Conservation (phyloP, 2,888 invertebrate species). For the Macrostomum cliftonense region DNA sequence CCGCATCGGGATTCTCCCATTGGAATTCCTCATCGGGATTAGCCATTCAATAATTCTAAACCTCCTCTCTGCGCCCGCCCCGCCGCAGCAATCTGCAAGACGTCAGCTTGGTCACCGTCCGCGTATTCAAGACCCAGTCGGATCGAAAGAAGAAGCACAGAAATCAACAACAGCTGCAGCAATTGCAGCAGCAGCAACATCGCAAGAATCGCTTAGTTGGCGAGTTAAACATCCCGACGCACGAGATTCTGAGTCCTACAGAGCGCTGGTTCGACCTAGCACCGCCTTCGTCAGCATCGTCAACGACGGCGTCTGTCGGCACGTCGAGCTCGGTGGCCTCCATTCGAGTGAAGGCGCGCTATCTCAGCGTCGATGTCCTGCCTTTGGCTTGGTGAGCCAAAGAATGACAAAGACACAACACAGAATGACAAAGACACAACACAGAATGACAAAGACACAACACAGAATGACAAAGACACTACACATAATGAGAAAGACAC, state of each 20-base stretch:
- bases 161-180: constrained; percentile 37
- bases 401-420: too few species aligned
- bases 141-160: constrained; percentile 73
- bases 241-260: neutral
- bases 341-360: constrained; percentile 64
- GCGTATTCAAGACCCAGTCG: constrained; percentile 62
- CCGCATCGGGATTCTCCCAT: too few species aligned
- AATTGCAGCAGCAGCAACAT: too few species aligned
- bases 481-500: too few species aligned
- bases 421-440: too few species aligned
- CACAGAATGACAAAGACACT: too few species aligned
- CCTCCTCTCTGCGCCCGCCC: constrained; percentile 1
- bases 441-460: too few species aligned
- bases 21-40: too few species aligned
- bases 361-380: constrained; percentile 72
- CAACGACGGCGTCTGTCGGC: neutral
- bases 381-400: constrained; percentile 62
- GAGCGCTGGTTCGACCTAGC: too few species aligned
- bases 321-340: constrained; percentile 42
- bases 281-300: too few species aligned
- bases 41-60: too few species aligned
- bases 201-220: constrained; percentile 54
- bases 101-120: constrained; percentile 44
- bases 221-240: constrained; percentile 31
- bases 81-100: constrained; percentile 30